Conservation (phyloP, 2,797 vertebrate genomes). For the Alexandromys oeconomus region DNA sequence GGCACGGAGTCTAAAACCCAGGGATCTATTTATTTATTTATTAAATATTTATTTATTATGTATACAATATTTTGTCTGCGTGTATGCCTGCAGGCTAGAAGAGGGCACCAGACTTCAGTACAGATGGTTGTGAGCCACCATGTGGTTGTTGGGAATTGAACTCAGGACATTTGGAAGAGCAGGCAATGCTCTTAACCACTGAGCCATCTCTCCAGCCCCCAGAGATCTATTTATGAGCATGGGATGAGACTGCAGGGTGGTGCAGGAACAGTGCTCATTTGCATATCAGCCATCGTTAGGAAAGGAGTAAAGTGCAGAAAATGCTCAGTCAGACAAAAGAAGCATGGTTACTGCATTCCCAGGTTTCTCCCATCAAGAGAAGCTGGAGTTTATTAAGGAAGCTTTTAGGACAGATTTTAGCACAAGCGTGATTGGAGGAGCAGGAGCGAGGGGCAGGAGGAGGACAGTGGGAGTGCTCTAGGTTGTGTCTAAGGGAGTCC, state of each 20-base stretch:
- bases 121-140: too few relatives aligned
- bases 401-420: neutral
- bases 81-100: too few relatives aligned
- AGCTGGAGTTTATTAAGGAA: neutral
- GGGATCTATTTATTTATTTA: too few relatives aligned
- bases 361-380: neutral
- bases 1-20: neutral
- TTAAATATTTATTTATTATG: too few relatives aligned
- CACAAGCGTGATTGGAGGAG: neutral
- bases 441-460: neutral
- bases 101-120: too few relatives aligned
- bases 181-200: too few relatives aligned
- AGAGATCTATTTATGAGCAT: neutral
- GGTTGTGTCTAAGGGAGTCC: too few relatives aligned
- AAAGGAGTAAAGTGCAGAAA: conserved; percentile 35
- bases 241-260: neutral
- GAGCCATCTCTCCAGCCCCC: too few relatives aligned
- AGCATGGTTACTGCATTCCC: neutral
- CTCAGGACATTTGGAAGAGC: too few relatives aligned
- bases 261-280: neutral
- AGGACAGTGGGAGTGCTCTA: too few relatives aligned
- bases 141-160: too few relatives aligned
- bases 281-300: neutral
- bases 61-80: too few relatives aligned
- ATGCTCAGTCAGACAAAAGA: neutral